These are phyloP conservation scores for Centropristis striata DNA, from an alignment of 2,113 vertebrate genomes.

Conservation along the genomic window DNA sequence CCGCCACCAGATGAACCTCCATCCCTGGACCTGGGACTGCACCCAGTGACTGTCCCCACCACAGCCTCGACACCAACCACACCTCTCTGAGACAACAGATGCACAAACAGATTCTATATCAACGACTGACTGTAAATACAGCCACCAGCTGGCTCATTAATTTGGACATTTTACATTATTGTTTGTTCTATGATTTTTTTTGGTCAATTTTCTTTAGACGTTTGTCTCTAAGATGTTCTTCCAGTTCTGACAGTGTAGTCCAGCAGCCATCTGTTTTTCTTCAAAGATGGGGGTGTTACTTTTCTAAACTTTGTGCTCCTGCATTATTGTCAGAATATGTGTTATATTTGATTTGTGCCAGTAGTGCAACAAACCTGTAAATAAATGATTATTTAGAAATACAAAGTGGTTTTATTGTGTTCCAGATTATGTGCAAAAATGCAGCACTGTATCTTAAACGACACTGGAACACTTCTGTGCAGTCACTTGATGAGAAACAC, in stretches of 20 bases:
- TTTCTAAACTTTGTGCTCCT: slow-evolving; percentile 49
- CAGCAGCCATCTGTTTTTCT: slow-evolving; percentile 30
- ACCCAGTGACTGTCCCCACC: slow-evolving; percentile 85
- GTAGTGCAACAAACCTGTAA: slow-evolving; percentile 70
- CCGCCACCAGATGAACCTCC: slow-evolving; percentile 85
- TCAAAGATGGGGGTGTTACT: slow-evolving; percentile 22
- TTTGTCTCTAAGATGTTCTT: slow-evolving; percentile 18
- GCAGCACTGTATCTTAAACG: not conserved
- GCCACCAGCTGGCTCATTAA: not conserved
- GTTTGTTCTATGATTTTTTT: not conserved
- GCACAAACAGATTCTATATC: not conserved
- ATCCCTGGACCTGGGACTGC: slow-evolving; percentile 91
- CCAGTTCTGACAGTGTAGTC: slow-evolving; percentile 33
- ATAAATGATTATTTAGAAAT: slow-evolving; percentile 72
- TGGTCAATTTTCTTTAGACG: slow-evolving; percentile 21
- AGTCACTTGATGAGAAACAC: not conserved
- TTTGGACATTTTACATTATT: not conserved
- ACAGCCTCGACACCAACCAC: slow-evolving; percentile 77
- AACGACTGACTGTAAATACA: slow-evolving; percentile 11
- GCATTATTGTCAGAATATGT: slow-evolving; percentile 61
- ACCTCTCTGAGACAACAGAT: slow-evolving; percentile 72
- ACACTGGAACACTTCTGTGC: not conserved
- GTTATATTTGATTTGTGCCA: slow-evolving; percentile 45
- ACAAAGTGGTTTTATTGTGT: not conserved
- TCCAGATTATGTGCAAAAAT: not conserved